Base-by-base conservation (phyloP, 35 echinoderm and acorn worm genomes). In the Eucidaris tribuloides region DNA sequence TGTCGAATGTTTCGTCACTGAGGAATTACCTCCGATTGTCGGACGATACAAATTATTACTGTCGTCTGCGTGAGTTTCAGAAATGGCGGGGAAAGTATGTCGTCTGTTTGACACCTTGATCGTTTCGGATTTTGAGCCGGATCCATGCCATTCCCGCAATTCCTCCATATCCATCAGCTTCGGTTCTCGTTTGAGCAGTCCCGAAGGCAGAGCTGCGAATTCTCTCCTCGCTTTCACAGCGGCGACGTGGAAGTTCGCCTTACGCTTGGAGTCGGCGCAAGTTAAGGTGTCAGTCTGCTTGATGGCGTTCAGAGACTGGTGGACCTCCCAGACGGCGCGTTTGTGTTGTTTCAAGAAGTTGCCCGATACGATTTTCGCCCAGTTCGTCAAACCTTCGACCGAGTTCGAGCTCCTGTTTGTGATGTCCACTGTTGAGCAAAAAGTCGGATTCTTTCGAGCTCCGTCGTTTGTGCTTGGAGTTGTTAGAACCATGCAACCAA, bases 151-250 rank as follows among this genome's bases (percentile, higher is more conserved):
- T 3, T 72, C 25, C 33, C 43, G 66, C 17, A 72, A 18, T 29
- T 72, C 66, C 28, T n/a, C 40, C n/a, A 72, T 72, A 39, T 72
- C 43, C 66, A 72, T 72, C 7, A 72, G 66, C 36, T 72, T 72
- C 5, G 66, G 66, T 43, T 72, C 33, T 39, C 66, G 33, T 24
- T 72, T 72, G 0, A 72, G 36, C 33, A 72, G 11, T 18, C 66
- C 66, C 6, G 32, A n/a, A 37, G 25, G 66, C 66, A 72, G 36
- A 3, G 66, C 28, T 5, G 66, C 66, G 34, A 72, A 72, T 39
- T 72, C 66, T 18, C 36, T 37, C 24, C 66, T 32, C 32, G 66
- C 66, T n/a, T 43, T 37, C 40, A 72, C 66, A 4, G 66, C 66
- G 36, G 66, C 66, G 7, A 72, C 33, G 20, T 72, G 66, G 36